Evolutionary conservation across 2,113 vertebrate genomes (phyloP), one percentile per base, ranked within the genome.

Genomic region (Rafetus swinhoei): DNA sequence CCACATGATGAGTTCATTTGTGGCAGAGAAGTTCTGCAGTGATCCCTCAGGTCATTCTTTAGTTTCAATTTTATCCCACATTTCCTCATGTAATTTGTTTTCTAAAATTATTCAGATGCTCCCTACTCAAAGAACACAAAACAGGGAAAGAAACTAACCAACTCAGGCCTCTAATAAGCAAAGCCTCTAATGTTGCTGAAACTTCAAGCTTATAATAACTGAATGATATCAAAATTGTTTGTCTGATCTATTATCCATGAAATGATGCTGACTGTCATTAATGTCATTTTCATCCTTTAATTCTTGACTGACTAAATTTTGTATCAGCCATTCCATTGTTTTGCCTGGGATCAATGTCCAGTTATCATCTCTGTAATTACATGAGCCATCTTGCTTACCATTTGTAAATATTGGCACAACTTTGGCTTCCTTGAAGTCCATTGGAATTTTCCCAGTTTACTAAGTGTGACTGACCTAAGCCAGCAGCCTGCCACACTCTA

Each of bases 361-460:
- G 2, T 76, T 19, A 8, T 54, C 2, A 8, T 54, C 2, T 3
- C 9, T 57, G 54, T 32, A 69, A 24, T 9, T 88, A 82, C 22
- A 56, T 82, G n/a, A 59, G 72, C 45, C 35, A 45, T 76, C 12
- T 50, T 76, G 22, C 25, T 45, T 76, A 45, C 21, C 39, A 6
- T 76, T 76, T 50, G 9, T 45, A 50, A 35, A 8, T 84, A 19
- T 10, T 69, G 53, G 53, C 76, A 76, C 22, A 86, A 53, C 87
- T 92, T 79, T 88, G 50, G n/a, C 13, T 86, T 4, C 39, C 22
- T 84, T n/a, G 85, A 90, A 86, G 82, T 77, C 39, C 13, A 82
- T 16, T 77, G 24, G 57, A 89, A 84, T 0, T 1, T 72, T 1
- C 24, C 1, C 65, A 27, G 14, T 56, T 77, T 82, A 27, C 1